A percentile compares a stretch with the other conserved stretches of the same genome.
phyloP scores from a whole-genome alignment of 1,140 invertebrate species.

The Calliopsis andreniformis region DNA sequence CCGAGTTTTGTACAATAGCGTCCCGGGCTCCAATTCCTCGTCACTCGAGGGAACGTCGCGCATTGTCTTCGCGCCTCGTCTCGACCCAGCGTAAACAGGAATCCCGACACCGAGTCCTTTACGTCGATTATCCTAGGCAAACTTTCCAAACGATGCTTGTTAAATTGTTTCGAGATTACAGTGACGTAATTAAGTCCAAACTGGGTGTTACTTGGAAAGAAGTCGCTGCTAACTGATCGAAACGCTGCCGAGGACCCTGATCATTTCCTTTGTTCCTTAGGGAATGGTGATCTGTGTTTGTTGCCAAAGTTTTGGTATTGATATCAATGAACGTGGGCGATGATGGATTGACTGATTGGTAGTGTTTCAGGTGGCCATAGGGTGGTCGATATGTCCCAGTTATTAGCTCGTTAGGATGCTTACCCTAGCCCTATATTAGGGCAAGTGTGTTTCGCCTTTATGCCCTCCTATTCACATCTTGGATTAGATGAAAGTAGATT shows the following conservation, averaged over 20 bases:
- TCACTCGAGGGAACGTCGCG: not conserved
- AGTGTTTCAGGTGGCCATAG: too few relatives aligned
- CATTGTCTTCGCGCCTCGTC: constrained; percentile 58
- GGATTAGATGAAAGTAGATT: too few relatives aligned
- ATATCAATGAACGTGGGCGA: too few relatives aligned
- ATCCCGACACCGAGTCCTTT: constrained; percentile 42
- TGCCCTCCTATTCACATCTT: too few relatives aligned
- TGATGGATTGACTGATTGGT: too few relatives aligned
- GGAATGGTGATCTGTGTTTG: not conserved
- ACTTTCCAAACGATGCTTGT: constrained; percentile 51
- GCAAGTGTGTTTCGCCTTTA: too few relatives aligned
- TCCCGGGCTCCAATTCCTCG: constrained; percentile 25
- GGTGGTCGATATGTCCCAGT: too few relatives aligned
- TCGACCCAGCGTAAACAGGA: constrained; percentile 33
- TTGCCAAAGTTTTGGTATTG: too few relatives aligned
- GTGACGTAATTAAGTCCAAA: constrained; percentile 54
- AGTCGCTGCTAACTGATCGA: constrained; percentile 7
- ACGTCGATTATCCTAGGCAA: constrained; percentile 59
- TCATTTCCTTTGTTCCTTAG: not conserved
- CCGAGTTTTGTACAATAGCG: constrained; percentile 62
- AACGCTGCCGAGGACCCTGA: not conserved
- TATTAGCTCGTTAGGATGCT: too few relatives aligned
- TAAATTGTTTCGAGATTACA: constrained; percentile 59
- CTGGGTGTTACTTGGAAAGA: not conserved
- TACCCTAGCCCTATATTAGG: too few relatives aligned